phyloP scores from a whole-genome alignment of 2,888 invertebrate species.

The Pseudoips prasinana region DNA sequence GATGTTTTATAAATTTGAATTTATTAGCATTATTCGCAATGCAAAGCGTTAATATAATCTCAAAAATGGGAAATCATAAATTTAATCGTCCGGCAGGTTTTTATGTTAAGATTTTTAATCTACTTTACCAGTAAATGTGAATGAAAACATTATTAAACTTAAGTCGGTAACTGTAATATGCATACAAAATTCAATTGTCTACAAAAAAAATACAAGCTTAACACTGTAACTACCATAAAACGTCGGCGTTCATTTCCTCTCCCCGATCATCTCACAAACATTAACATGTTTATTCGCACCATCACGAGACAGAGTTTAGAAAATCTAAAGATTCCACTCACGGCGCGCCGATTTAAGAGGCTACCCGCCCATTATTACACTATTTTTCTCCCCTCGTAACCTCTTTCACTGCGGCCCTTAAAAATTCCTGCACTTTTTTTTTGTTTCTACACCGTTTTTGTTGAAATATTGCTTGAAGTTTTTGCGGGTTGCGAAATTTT shows the following conservation, averaged over 20 bases:
- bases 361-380: slow-evolving; percentile 52
- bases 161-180: no score
- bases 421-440: slow-evolving; percentile 20
- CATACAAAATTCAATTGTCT: no score
- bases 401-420: slow-evolving; percentile 31
- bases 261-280: slow-evolving; percentile 19
- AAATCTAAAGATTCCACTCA: slow-evolving; percentile 47
- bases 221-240: neutral
- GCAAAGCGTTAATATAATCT: no score
- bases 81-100: no score
- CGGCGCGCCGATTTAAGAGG: slow-evolving; percentile 52
- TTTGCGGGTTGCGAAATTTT: neutral
- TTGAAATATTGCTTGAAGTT: slow-evolving; percentile 10
- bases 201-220: no score
- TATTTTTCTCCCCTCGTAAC: slow-evolving; percentile 49
- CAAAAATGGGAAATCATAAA: no score
- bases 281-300: slow-evolving; percentile 24
- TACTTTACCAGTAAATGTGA: no score
- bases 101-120: no score
- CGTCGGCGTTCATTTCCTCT: neutral
- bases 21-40: no score
- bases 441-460: slow-evolving; percentile 17
- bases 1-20: no score
- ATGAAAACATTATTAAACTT: no score
- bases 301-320: neutral